Evolutionary conservation across 2,888 invertebrate species (phyloP).

Genomic region (Ecdyonurus torrentis): DNA sequence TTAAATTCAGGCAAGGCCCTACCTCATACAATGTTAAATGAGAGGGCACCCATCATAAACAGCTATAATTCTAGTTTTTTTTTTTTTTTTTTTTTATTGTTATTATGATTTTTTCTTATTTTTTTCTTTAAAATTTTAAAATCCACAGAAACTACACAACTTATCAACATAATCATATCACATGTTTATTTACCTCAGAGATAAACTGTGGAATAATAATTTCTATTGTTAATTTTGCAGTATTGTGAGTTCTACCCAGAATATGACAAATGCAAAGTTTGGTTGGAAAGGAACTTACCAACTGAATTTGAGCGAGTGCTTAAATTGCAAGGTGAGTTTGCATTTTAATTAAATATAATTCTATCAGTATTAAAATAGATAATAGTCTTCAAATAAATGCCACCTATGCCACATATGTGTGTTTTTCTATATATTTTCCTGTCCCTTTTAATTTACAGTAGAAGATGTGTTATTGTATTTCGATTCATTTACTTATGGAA

Average conservation of each 20-base stretch:
- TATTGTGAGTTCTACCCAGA: slow-evolving; percentile 98
- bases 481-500: slow-evolving; percentile 8
- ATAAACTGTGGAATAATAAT: background rate
- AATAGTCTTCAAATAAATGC: no score
- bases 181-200: background rate
- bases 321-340: slow-evolving; percentile 39
- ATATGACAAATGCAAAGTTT: slow-evolving; percentile 91
- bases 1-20: no score
- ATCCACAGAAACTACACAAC: no score
- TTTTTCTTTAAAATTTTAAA: no score
- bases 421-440: background rate
- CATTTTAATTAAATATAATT: no score
- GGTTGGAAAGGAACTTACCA: slow-evolving; percentile 89
- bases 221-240: slow-evolving; percentile 26
- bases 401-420: background rate
- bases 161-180: background rate
- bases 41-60: no score
- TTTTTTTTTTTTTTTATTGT: no score
- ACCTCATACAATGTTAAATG: no score
- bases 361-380: no score
- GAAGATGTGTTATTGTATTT: slow-evolving; percentile 7
- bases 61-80: no score
- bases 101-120: no score
- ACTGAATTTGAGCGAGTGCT: slow-evolving; percentile 76
- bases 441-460: background rate